Evolutionary conservation across 1,140 invertebrate genomes (phyloP), one percentile per base, ranked within the genome.

Genomic region (Ruditapes philippinarum): DNA sequence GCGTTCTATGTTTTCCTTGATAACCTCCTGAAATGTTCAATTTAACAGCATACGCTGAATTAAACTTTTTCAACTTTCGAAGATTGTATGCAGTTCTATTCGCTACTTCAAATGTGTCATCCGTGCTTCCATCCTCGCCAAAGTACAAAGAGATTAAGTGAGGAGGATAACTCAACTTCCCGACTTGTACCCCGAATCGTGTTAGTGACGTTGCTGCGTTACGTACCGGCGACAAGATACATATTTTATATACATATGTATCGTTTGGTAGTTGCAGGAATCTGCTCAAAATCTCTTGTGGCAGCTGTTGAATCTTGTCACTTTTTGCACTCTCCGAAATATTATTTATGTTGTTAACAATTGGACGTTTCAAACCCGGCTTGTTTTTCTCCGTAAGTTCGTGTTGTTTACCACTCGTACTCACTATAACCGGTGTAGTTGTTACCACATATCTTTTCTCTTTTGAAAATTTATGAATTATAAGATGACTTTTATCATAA

Each of bases 141-240:
- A 95, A 92, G 5, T 85, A 93, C 11, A 95, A 36, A 1, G 95
- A 94, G 14, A 95, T 91, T 31, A 93, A 89, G 0, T 85, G 25
- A 36, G 94, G 92, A 2, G 94, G 94, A 79, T 95, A 95, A 5
- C 85, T 88, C 17, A 95, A 45, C 11, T 90, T 90, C 36, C 86
- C 91, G 17, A 95, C 49, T 9, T 93, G 76, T 14, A 73, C 22
- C 0, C 82, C 88, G 80, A 90, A 95, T 14, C 79, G 78, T 5
- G 57, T 40, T 33, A 95, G 78, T 5, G 49, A 42, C 17, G 90
- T 78, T 7, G 82, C 91, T 33, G 91, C 91, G 74, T 95, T 94
- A 51, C 93, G 91, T 40, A 95, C 90, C 9, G 94, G 95, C 28
- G 94, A 93, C n/a, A 94, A 49, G 40, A 95, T 95, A 0, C 93